Evolutionary conservation across 2,888 invertebrate species (phyloP), one percentile per base, ranked within the genome.

Genomic region (Antheraea yamamai): DNA sequence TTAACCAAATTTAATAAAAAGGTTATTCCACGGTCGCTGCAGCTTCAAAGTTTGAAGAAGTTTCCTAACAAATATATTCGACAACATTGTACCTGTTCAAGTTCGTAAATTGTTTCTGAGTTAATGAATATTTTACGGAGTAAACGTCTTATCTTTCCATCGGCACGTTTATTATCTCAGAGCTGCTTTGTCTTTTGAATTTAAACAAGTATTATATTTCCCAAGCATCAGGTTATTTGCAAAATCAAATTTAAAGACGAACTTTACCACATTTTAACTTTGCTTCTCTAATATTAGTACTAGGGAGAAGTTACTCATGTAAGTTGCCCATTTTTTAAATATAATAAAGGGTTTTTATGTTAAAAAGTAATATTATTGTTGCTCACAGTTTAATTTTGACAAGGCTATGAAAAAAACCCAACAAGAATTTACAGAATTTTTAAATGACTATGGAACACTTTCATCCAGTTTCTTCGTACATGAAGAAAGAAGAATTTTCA

Each of bases 1-100:
- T n/a, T 58, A 20, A n/a, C 8, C 23, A 61, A 61, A 61, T n/a
- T 61, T 10, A 23, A 61, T 23, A 61, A 61, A 7, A 23, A 1
- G 23, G 10, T 2, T 12, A 23, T n/a, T 61, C 12, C 61, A 61
- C 12, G 23, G 23, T 61, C 61, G 61, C 4, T 55, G 55, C 55
- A 23, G 12, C 61, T 23, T 3, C 61, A 20, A 61, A 61, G 12
- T 61, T 3, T 3, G 23, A 61, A 23, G 10, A 61, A 61, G 23
- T 23, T 61, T 10, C 61, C 10, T 10, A 61, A 23, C 61, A 61
- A 61, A 61, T 61, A 61, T 23, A 61, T 23, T 23, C 61, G 10
- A n/a, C 61, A 23, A 61, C 61, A 61, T 61, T 61, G 23, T 61
- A 61, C 61, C 61, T 61, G 61, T 61, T 61, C 12, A 61, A 23